A percentile compares a stretch with the other conserved stretches of the same genome.
Conservation (phyloP, 2,113 vertebrate genomes). For the Empidonax traillii region DNA sequence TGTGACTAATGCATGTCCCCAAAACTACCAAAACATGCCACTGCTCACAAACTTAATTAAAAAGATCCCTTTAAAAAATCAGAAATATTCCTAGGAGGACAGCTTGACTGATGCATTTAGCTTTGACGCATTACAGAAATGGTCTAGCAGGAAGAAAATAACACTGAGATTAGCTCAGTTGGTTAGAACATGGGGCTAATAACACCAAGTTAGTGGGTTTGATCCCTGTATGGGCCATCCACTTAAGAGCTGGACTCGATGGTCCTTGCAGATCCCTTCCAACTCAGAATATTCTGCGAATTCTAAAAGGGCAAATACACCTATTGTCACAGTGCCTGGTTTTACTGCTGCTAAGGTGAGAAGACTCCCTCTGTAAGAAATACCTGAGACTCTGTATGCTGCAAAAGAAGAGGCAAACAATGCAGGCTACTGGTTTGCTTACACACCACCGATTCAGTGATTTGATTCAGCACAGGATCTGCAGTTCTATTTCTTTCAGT, state of each 20-base stretch:
- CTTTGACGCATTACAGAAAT: conserved; percentile 10
- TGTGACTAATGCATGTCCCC: background rate
- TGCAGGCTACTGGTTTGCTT: background rate
- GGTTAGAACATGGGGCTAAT: background rate
- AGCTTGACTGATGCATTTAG: background rate
- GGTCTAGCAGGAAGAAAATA: background rate
- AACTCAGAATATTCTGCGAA: background rate
- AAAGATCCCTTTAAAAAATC: background rate
- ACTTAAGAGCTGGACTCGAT: background rate
- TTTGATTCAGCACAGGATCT: conserved; percentile 1
- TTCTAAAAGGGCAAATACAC: background rate
- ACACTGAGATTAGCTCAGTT: background rate
- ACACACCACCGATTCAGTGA: background rate
- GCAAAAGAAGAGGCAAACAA: background rate
- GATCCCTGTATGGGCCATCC: background rate
- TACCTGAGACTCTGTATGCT: background rate
- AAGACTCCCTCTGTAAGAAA: background rate
- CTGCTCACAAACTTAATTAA: background rate
- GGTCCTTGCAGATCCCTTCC: background rate
- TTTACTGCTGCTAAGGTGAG: background rate
- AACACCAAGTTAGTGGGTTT: background rate
- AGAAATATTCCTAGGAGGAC: background rate
- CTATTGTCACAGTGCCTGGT: background rate
- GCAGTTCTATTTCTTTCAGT: conserved; percentile 55
- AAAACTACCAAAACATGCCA: conserved; percentile 11